Conservation (phyloP, 2,888 invertebrate species). For the Thereva unica region DNA sequence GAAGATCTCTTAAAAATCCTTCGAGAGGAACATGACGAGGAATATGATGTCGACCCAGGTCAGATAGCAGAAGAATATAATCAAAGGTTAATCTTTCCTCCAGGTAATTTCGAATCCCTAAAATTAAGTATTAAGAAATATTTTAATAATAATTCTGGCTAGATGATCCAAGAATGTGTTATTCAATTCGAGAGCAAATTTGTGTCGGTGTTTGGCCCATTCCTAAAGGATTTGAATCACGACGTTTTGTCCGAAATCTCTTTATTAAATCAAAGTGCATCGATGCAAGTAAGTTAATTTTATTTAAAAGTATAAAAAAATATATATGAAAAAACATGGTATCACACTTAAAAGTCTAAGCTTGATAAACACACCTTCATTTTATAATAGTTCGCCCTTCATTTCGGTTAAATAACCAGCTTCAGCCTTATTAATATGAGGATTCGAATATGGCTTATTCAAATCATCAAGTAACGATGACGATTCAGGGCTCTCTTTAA, state of each 20-base stretch:
- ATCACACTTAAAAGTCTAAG: neutral
- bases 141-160: slow-evolving; percentile 30
- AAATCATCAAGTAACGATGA: neutral
- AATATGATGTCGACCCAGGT: slow-evolving; percentile 46
- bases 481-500: neutral
- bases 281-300: slow-evolving; percentile 67
- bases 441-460: neutral
- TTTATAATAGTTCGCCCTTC: neutral
- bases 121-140: too few relatives aligned
- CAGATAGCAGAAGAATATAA: slow-evolving; percentile 67
- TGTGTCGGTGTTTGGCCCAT: slow-evolving; percentile 83
- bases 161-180: slow-evolving; percentile 82
- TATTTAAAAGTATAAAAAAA: slow-evolving; percentile 2
- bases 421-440: neutral
- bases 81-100: slow-evolving; percentile 70
- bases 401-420: neutral
- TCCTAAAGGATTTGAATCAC: slow-evolving; percentile 73
- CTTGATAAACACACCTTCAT: too few relatives aligned
- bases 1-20: slow-evolving; percentile 64
- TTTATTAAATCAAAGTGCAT: slow-evolving; percentile 86
- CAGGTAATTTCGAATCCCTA: slow-evolving; percentile 66
- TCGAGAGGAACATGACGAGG: slow-evolving; percentile 44
- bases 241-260: slow-evolving; percentile 76
- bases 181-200: slow-evolving; percentile 92
- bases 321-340: slow-evolving; percentile 5